Percentiles rank a stretch among this genome's conserved stretches.
Evolutionary conservation across 2,797 vertebrate species (phyloP).

Genomic region (Epinephelus coioides): DNA sequence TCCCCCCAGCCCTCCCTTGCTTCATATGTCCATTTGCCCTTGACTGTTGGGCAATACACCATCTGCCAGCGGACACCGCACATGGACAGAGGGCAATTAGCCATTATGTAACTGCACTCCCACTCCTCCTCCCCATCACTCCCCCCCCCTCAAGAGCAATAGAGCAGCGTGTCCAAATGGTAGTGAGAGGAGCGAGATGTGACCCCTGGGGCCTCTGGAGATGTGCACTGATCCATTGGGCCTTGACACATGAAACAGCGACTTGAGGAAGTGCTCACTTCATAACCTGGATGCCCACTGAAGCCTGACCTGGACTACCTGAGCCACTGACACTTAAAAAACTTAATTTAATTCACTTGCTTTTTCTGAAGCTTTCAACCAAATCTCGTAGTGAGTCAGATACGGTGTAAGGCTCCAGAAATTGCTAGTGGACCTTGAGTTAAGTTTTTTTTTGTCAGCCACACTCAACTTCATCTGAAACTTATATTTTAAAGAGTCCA

Average conservation of each 20-base stretch:
- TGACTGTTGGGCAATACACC: constrained; percentile 67
- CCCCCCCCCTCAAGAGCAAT: constrained; percentile 34
- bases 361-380: not conserved
- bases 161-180: constrained; percentile 26
- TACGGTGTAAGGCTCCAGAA: not conserved
- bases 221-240: constrained; percentile 39
- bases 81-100: constrained; percentile 68
- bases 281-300: constrained; percentile 17
- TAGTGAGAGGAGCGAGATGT: constrained; percentile 37
- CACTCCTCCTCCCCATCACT: constrained; percentile 22
- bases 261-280: constrained; percentile 33
- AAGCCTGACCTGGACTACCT: constrained; percentile 11
- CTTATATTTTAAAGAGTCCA: too few species aligned
- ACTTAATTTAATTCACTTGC: not conserved
- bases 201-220: constrained; percentile 26
- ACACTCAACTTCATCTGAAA: too few species aligned
- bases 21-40: constrained; percentile 58
- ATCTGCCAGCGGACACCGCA: constrained; percentile 68
- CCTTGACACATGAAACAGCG: constrained; percentile 20
- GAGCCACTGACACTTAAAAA: not conserved
- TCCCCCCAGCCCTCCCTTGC: constrained; percentile 14
- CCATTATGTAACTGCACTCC: constrained; percentile 73
- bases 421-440: not conserved
- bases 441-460: not conserved
- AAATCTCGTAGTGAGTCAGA: not conserved